A percentile compares a stretch with the other conserved stretches of the same genome.
Evolutionary conservation across 2,797 vertebrate species (phyloP).

Genomic region (Anniella stebbinsi): DNA sequence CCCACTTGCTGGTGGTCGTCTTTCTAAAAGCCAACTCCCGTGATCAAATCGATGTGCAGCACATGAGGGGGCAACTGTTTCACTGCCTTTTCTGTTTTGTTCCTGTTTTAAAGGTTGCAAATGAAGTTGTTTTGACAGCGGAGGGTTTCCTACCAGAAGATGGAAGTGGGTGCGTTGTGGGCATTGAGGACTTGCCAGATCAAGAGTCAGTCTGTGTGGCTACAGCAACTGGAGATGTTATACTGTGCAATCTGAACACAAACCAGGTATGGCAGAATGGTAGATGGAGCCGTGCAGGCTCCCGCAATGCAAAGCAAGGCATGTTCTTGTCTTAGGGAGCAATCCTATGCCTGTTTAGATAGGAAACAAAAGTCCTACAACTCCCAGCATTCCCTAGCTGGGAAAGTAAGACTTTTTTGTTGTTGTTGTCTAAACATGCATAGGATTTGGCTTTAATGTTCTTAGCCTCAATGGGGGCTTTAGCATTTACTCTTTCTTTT

Average conservation of each 20-base stretch:
- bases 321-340: not conserved
- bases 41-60: not conserved
- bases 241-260: slow-evolving; percentile 87
- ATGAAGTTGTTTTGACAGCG: slow-evolving; percentile 83
- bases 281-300: not conserved
- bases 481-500: not conserved
- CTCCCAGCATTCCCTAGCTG: not conserved
- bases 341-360: too few relatives aligned
- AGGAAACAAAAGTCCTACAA: too few relatives aligned
- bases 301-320: not conserved
- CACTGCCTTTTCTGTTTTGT: not conserved
- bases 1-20: not conserved
- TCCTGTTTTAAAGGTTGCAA: slow-evolving; percentile 81
- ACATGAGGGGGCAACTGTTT: not conserved
- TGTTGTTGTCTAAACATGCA: not conserved
- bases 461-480: not conserved
- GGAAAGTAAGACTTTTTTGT: not conserved
- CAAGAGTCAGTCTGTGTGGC: slow-evolving; percentile 91
- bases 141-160: slow-evolving; percentile 88
- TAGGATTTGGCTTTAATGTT: not conserved
- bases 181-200: slow-evolving; percentile 90
- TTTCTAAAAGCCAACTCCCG: not conserved
- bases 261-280: slow-evolving; percentile 80
- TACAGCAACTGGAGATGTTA: slow-evolving; percentile 89
- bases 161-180: slow-evolving; percentile 86